Percentiles rank a stretch among this genome's conserved stretches.
phyloP scores from a whole-genome alignment of 2,888 invertebrate genomes.

The Nineta flava region DNA sequence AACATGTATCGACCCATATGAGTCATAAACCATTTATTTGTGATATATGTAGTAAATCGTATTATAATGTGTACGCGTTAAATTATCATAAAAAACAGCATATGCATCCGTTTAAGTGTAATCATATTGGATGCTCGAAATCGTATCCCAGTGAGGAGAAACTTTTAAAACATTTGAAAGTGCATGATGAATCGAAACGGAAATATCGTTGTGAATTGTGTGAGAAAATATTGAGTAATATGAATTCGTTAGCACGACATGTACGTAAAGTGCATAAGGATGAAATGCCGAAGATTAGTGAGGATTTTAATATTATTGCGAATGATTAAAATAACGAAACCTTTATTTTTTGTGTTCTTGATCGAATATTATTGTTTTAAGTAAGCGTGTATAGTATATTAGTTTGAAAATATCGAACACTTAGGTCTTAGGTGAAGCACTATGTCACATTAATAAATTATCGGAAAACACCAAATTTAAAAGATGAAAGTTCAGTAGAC shows the following conservation, averaged over 20 bases:
- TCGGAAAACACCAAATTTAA: too few relatives aligned
- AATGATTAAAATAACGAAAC: too few relatives aligned
- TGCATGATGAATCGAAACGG: slow-evolving; percentile 3
- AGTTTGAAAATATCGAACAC: too few relatives aligned
- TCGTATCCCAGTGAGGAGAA: slow-evolving; percentile 3
- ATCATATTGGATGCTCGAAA: background rate
- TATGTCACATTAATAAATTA: too few relatives aligned
- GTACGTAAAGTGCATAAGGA: slow-evolving; percentile 2
- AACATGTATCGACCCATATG: slow-evolving; percentile 6
- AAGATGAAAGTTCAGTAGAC: too few relatives aligned
- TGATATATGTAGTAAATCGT: slow-evolving; percentile 5
- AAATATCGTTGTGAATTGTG: slow-evolving; percentile 2
- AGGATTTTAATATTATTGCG: too few relatives aligned
- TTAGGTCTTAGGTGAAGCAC: too few relatives aligned
- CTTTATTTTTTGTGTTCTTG: too few relatives aligned
- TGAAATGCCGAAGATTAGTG: too few relatives aligned
- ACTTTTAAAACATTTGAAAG: slow-evolving; percentile 2
- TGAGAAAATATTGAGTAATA: background rate
- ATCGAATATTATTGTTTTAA: too few relatives aligned
- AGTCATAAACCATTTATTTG: slow-evolving; percentile 5
- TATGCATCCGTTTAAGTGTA: slow-evolving; percentile 4
- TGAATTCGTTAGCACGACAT: slow-evolving; percentile 4
- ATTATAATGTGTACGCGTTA: slow-evolving; percentile 5
- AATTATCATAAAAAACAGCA: slow-evolving; percentile 5
- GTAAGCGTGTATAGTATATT: too few relatives aligned